Evolutionary conservation across 2,113 vertebrate species (phyloP), one percentile per base, ranked within the genome.

Genomic region (Nerophis lumbriciformis): DNA sequence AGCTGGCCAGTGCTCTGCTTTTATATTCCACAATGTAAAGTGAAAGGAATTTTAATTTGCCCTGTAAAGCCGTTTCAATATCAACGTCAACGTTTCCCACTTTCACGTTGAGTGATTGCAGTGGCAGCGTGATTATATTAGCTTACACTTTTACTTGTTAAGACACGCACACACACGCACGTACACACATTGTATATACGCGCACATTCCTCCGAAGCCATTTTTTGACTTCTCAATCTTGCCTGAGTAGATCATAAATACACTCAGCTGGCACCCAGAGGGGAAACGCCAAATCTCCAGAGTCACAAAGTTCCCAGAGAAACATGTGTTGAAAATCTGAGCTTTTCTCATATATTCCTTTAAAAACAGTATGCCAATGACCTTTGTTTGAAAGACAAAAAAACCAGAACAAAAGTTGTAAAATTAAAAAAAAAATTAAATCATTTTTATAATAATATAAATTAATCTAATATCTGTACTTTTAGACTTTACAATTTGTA

Each of bases 1-100:
- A 88, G 81, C 83, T 86, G 85, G 48, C 49, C 53, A 5, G 42
- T 45, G 56, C 53, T 54, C 49, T 39, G 69, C 44, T 67, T 61
- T 72, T 69, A 70, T 76, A 45, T 48, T 60, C 63, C 56, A 47
- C 1, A 75, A 68, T 48, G 47, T 45, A 59, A 65, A 60, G 39
- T 4, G 58, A 75, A 61, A 61, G 56, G 53, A 71, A 59, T 79
- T 79, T 79, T 63, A 63, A 65, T 78, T 60, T 37, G 37, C 72
- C 68, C 75, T 72, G 62, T 69, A 80, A 76, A 14, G 48, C 70
- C 10, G 48, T 61, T 15, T 67, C 45, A 67, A 70, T 51, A 61
- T 65, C 64, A 67, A 55, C 61, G 48, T 70, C 78, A 78, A 45
- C 54, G 39, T 44, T 14, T n/a, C 35, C 48, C 9, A 61, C 37